phyloP scores from a whole-genome alignment of 2,888 invertebrate species.

The Drosophila birchii region DNA sequence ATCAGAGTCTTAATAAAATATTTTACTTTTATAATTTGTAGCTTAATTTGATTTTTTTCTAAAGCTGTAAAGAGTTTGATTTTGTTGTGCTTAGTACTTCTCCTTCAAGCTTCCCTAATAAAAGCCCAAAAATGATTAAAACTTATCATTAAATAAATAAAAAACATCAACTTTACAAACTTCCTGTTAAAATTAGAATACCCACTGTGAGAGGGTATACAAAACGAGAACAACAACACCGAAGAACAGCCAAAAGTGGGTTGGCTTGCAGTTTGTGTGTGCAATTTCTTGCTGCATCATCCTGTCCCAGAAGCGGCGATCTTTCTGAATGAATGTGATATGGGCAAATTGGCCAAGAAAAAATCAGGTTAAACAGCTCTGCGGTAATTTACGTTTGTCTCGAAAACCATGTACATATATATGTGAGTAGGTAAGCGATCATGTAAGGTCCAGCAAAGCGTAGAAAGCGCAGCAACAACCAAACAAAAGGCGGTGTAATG shows the following conservation, averaged over 20 bases:
- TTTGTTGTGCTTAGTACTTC: too few relatives aligned
- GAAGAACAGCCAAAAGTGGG: slow-evolving; percentile 50
- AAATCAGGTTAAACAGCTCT: slow-evolving; percentile 79
- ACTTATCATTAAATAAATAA: background rate
- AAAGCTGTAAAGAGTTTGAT: too few relatives aligned
- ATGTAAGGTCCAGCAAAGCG: slow-evolving; percentile 52
- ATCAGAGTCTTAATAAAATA: too few relatives aligned
- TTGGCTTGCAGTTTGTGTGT: slow-evolving; percentile 47
- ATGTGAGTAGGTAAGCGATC: slow-evolving; percentile 28
- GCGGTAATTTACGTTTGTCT: slow-evolving; percentile 63
- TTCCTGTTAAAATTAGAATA: background rate
- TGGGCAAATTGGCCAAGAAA: slow-evolving; percentile 62
- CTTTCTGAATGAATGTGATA: slow-evolving; percentile 72
- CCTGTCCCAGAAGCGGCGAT: slow-evolving; percentile 30
- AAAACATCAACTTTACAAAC: background rate
- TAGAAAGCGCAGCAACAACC: slow-evolving; percentile 58
- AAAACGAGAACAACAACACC: slow-evolving; percentile 12
- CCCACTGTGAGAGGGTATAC: background rate
- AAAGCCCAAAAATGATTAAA: background rate
- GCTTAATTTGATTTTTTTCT: too few relatives aligned
- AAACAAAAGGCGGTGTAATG: slow-evolving; percentile 27
- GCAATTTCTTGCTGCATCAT: slow-evolving; percentile 70
- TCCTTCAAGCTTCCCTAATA: too few relatives aligned
- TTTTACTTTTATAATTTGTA: too few relatives aligned
- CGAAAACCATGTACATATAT: slow-evolving; percentile 23